These are phyloP conservation scores for Nomada hirtipes DNA, from an alignment of 2,888 invertebrate species.

Conservation along the genomic window DNA sequence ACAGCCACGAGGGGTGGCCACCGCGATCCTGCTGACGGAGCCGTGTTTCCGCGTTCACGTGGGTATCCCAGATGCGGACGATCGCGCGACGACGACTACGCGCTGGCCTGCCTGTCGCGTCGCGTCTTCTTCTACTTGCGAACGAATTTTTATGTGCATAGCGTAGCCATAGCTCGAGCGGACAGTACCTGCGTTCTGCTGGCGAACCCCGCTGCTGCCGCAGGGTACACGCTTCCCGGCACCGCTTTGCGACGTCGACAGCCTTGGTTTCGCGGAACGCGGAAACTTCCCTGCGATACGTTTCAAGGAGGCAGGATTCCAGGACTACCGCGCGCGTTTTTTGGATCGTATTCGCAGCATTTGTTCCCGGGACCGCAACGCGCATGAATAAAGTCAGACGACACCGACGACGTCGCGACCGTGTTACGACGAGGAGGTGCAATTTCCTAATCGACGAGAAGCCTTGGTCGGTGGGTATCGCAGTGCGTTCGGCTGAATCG, in stretches of 20 bases:
- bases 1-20: background rate
- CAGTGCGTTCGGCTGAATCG: slow-evolving; percentile 6
- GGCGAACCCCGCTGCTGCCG: too few relatives aligned
- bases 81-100: too few relatives aligned
- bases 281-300: background rate
- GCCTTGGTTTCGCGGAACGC: background rate
- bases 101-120: background rate
- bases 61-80: slow-evolving; percentile 14
- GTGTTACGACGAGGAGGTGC: background rate
- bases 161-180: slow-evolving; percentile 4
- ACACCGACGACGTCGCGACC: background rate
- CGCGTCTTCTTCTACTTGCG: background rate
- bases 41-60: background rate
- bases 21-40: background rate
- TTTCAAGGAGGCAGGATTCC: background rate
- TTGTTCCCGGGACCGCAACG: too few relatives aligned
- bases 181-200: background rate
- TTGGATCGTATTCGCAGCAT: background rate
- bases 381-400: background rate
- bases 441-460: slow-evolving; percentile 12
- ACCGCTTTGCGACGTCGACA: background rate
- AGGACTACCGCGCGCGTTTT: background rate
- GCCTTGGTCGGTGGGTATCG: background rate
- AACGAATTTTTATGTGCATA: slow-evolving; percentile 29
- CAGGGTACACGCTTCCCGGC: too few relatives aligned